phyloP scores from a whole-genome alignment of 1,140 invertebrate species.

The Armadillidium nasatum region DNA sequence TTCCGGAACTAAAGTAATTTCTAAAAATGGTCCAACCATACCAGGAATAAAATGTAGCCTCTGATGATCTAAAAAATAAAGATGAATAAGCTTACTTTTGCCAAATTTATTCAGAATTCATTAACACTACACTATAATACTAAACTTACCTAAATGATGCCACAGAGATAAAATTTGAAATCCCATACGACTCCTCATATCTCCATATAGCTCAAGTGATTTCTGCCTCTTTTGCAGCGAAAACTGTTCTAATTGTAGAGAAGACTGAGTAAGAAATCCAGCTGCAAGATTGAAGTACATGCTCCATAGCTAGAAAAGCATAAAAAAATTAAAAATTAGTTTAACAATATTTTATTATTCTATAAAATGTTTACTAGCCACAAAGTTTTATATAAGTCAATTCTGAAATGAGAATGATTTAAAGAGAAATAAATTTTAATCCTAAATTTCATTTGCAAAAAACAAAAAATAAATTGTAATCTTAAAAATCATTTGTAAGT shows the following conservation, averaged over 20 bases:
- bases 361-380: too few species aligned
- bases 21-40: constrained; percentile 88
- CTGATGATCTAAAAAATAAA: constrained; percentile 57
- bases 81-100: not conserved
- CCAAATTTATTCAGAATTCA: constrained; percentile 9
- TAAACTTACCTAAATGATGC: constrained; percentile 70
- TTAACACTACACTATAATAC: not conserved
- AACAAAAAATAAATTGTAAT: too few species aligned
- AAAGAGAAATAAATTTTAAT: too few species aligned
- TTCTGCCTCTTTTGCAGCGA: constrained; percentile 71
- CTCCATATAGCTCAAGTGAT: constrained; percentile 72
- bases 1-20: constrained; percentile 88
- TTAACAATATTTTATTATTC: too few species aligned
- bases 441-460: too few species aligned
- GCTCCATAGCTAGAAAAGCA: constrained; percentile 68
- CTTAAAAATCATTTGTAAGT: too few species aligned
- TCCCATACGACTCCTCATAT: constrained; percentile 88
- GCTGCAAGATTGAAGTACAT: constrained; percentile 85
- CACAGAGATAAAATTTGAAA: constrained; percentile 92
- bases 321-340: constrained; percentile 42
- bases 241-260: constrained; percentile 79
- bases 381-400: too few species aligned
- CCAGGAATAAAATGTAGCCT: constrained; percentile 87
- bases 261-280: constrained; percentile 78
- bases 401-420: too few species aligned